Evolutionary conservation across 2,888 invertebrate genomes (phyloP), one percentile per base, ranked within the genome.

Genomic region (Branchipolynoe longqiensis): DNA sequence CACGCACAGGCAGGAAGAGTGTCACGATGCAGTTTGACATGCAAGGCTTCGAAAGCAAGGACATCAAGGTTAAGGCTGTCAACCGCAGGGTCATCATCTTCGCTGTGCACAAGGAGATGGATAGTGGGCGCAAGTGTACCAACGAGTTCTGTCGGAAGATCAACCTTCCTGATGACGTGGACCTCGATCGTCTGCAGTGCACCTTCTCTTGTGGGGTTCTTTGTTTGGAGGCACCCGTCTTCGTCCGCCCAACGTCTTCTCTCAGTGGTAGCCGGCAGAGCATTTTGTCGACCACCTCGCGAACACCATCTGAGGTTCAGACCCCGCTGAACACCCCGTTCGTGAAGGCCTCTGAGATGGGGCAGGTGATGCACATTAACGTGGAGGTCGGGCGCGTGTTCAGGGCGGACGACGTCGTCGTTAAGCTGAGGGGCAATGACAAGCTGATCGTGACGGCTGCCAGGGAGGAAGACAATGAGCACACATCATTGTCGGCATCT

Each of bases 141-240:
- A 88, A 74, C 36, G 88, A 88, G 54, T 88, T 88, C 85, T 87
- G 88, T 48, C 86, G 88, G 14, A 86, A 86, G 69, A 82, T 88
- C n/a, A 87, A 87, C 25, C 83, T 88, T 1, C 88, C 88, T 14
- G 54, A 40, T 0, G 87, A 87, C 62, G 88, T 88, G 12, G 84
- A 87, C 62, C 33, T 59, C 6, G 56, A 73, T 18, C 54, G 73
- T 1, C 73, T 88, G 1, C 82, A 82, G 54, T 87, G 88, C 54
- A 33, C 69, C 14, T 62, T 78, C 25, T 54, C 54, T 41, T 78
- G 85, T 28, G 86, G 86, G 4, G 36, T 48, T 22, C 83, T 88
- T 14, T 58, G 84, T n/a, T 59, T 86, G 31, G 86, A 87, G 59
- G 87, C 88, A 0, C 87, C 88, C 2, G 62, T 85, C 14, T 18